Evolutionary conservation across 2,888 invertebrate species (phyloP), one percentile per base, ranked within the genome.

Genomic region (Polia nebulosa): DNA sequence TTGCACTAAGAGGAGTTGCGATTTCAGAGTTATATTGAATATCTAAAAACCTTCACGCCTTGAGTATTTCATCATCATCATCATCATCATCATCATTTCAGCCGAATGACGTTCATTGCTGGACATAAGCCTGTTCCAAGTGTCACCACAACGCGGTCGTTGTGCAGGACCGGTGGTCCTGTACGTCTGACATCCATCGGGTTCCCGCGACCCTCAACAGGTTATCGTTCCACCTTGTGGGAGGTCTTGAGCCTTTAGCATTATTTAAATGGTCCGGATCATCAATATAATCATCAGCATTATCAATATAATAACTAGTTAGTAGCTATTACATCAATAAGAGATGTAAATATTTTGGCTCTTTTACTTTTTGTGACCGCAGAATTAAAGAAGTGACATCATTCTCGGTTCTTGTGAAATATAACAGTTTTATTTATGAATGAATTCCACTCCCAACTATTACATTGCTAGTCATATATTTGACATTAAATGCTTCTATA

Each of bases 391-490:
- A 36, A 11, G 2, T 47, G 11, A 17, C 11, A 17, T 34, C 17
- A 27, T 32, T 4, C 3, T 13, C 6, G 3, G 0, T n/a, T 3
- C 9, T 57, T 70, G 20, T 25, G 57, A 0, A 45, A 56, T 29
- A 25, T 13, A 55, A 36, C n/a, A n/a, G 34, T 15, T 20, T 49
- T 29, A 56, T 60, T 63, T 25, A 63, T 69, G 20, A 68, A 76
- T 68, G 22, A 68, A 58, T 65, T 49, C 52, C 22, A 22, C 17
- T 45, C 32, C 25, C 3, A 32, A 27, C 11, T 57, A 32, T 22
- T 47, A 32, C 6, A 52, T 32, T 13, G 32, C 7, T 49, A 27
- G 47, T 51, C 11, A n/a, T 45, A 41, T 34, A 41, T 45, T 75
- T 72, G 52, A 55, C 41, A 67, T 67, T 56, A 27, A 25, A 45